Evolutionary conservation across 2,888 invertebrate genomes (phyloP).

Genomic region (Stomorhina lunata): DNA sequence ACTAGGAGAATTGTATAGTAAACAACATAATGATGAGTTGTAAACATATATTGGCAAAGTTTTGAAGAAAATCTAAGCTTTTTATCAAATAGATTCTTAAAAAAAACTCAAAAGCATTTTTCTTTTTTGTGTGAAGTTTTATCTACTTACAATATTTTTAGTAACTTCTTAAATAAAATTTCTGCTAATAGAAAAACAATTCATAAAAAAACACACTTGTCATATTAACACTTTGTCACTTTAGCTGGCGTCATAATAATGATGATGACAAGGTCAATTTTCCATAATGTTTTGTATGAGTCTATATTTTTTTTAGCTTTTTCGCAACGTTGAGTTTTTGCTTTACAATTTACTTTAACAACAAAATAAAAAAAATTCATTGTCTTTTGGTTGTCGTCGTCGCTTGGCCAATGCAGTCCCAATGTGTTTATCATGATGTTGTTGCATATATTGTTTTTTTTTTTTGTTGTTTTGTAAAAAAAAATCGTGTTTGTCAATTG

Average conservation of each 20-base stretch:
- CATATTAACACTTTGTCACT: conserved; percentile 52
- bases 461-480: too few species aligned
- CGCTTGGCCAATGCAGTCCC: not conserved
- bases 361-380: not conserved
- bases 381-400: not conserved
- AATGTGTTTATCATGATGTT: conserved; percentile 15
- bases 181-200: not conserved
- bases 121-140: not conserved
- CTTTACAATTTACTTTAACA: conserved; percentile 13
- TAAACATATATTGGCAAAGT: too few species aligned
- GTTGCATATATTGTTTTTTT: too few species aligned
- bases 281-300: not conserved
- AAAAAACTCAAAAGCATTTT: too few species aligned
- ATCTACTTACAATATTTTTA: too few species aligned
- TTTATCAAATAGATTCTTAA: too few species aligned
- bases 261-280: conserved; percentile 51
- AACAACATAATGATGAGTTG: too few species aligned
- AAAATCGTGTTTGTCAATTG: conserved; percentile 74
- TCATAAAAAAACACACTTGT: conserved; percentile 5
- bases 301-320: conserved; percentile 15
- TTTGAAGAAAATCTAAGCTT: too few species aligned
- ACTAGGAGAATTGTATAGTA: too few species aligned
- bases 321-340: not conserved
- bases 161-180: too few species aligned
- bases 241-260: conserved; percentile 38